Percentiles rank a stretch among this genome's conserved stretches.
Conservation (phyloP, 2,888 invertebrate species). For the Agrochola circellaris region DNA sequence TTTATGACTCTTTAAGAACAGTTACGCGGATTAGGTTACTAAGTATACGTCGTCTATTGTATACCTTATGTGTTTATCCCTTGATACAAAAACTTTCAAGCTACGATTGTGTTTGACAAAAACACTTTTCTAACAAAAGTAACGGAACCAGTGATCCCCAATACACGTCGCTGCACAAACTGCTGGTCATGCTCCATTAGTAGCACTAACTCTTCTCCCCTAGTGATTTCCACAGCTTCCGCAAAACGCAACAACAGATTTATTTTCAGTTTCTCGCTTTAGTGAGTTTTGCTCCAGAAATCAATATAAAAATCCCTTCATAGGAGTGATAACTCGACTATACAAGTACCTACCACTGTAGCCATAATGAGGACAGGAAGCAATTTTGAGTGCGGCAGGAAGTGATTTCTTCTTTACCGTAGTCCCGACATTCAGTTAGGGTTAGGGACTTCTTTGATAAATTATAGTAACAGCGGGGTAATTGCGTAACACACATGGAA, state of each 20-base stretch:
- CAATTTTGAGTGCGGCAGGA: slow-evolving; percentile 31
- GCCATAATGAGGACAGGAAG: slow-evolving; percentile 38
- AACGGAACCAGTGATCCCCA: background rate
- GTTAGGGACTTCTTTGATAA: background rate
- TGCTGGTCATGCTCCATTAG: slow-evolving; percentile 55
- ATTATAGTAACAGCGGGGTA: background rate
- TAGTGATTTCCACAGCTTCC: slow-evolving; percentile 41
- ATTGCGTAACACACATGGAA: background rate
- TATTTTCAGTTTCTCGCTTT: slow-evolving; percentile 36
- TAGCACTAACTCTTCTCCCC: slow-evolving; percentile 15
- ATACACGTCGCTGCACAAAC: slow-evolving; percentile 35
- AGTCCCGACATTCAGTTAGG: background rate
- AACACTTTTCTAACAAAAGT: slow-evolving; percentile 11
- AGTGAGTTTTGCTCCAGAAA: slow-evolving; percentile 4
- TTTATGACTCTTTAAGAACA: no score
- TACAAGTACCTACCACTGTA: background rate
- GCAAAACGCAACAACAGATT: slow-evolving; percentile 30
- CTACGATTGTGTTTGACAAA: background rate
- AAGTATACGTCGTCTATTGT: no score
- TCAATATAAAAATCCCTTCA: slow-evolving; percentile 12
- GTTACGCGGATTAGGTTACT: no score
- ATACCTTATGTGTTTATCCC: background rate
- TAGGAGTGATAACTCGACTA: slow-evolving; percentile 8
- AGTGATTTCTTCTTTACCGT: slow-evolving; percentile 30
- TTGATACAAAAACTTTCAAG: background rate